phyloP scores from a whole-genome alignment of 2,113 vertebrate genomes.

The Istiophorus platypterus region DNA sequence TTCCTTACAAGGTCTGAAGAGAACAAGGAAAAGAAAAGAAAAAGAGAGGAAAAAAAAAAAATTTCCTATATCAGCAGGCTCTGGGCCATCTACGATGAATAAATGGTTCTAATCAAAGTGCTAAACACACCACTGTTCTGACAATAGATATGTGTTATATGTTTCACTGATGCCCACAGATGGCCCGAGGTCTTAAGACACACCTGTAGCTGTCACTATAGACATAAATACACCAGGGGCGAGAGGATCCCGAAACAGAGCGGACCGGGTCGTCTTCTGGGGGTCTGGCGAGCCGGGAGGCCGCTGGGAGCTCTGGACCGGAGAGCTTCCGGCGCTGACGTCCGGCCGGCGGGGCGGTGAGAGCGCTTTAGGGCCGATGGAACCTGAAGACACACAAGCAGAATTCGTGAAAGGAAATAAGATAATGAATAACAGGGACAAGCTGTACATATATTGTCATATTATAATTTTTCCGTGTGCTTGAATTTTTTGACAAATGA shows the following conservation, averaged over 20 bases:
- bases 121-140: slow-evolving; percentile 48
- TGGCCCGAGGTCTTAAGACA: slow-evolving; percentile 53
- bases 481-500: no score
- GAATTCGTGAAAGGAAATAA: not conserved
- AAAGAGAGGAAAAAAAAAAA: not conserved
- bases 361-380: slow-evolving; percentile 71
- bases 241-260: slow-evolving; percentile 38
- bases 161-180: slow-evolving; percentile 38
- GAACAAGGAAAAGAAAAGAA: slow-evolving; percentile 17
- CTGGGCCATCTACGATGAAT: slow-evolving; percentile 64
- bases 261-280: slow-evolving; percentile 20
- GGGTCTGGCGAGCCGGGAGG: not conserved
- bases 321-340: slow-evolving; percentile 23
- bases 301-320: slow-evolving; percentile 23
- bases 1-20: slow-evolving; percentile 6
- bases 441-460: not conserved
- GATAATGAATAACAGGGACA: not conserved
- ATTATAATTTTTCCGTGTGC: no score
- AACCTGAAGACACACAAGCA: slow-evolving; percentile 67
- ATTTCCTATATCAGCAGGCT: slow-evolving; percentile 24
- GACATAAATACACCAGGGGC: slow-evolving; percentile 43
- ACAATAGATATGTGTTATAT: slow-evolving; percentile 68
- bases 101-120: slow-evolving; percentile 36
- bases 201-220: slow-evolving; percentile 41
- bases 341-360: slow-evolving; percentile 9